phyloP scores from a whole-genome alignment of 1,140 invertebrate species.

The Xylocopa sonorina region DNA sequence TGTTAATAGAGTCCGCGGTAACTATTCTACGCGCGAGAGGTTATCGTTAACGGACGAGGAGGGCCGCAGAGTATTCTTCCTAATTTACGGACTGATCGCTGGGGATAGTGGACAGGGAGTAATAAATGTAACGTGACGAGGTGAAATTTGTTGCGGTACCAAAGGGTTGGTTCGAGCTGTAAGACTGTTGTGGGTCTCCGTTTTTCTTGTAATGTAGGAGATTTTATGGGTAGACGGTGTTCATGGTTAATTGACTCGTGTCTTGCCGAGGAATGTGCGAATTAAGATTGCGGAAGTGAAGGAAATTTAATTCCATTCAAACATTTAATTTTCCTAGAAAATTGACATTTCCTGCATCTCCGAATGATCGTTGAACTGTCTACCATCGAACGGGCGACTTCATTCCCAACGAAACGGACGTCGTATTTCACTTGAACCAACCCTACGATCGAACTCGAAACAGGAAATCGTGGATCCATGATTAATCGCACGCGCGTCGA shows the following conservation, averaged over 20 bases:
- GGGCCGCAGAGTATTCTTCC: background rate
- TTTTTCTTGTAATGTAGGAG: background rate
- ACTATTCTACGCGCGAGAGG: background rate
- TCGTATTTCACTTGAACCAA: too few relatives aligned
- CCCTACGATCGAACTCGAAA: too few relatives aligned
- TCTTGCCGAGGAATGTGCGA: too few relatives aligned
- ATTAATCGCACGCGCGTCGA: conserved; percentile 48
- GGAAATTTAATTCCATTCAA: too few relatives aligned
- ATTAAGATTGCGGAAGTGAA: too few relatives aligned
- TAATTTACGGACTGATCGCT: background rate
- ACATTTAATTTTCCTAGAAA: too few relatives aligned
- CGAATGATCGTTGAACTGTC: too few relatives aligned
- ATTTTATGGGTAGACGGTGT: background rate
- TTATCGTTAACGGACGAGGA: background rate
- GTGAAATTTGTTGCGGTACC: background rate
- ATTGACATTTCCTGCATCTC: too few relatives aligned
- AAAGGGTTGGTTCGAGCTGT: background rate
- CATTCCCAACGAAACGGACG: too few relatives aligned
- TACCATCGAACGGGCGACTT: too few relatives aligned
- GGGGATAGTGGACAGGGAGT: background rate
- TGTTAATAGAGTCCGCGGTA: background rate
- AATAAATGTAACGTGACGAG: background rate
- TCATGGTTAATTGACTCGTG: background rate
- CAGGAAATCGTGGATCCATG: too few relatives aligned
- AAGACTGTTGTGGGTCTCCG: background rate